Conservation (phyloP, 1,140 invertebrate species). For the Laupala kohalensis region DNA sequence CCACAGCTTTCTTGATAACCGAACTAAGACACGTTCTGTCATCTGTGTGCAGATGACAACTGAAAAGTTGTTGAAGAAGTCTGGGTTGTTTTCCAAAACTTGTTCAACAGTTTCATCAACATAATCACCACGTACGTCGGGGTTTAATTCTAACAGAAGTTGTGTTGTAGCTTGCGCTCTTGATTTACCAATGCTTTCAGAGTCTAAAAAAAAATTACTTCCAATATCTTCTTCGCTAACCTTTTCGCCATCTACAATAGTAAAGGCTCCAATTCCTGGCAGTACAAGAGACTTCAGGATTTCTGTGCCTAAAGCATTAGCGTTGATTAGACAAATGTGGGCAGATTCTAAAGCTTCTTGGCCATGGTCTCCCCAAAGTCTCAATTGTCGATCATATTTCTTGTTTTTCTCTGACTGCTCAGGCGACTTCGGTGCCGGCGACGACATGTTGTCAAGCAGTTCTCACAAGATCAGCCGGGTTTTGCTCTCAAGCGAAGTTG, state of each 20-base stretch:
- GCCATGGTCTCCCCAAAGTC: constrained; percentile 96
- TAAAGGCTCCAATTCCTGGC: constrained; percentile 91
- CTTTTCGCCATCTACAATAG: constrained; percentile 82
- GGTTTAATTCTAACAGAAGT: constrained; percentile 79
- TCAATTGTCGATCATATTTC: constrained; percentile 76
- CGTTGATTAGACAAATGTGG: constrained; percentile 89
- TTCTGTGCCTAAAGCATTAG: constrained; percentile 87
- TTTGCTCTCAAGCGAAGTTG: too few species aligned
- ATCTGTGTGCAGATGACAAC: constrained; percentile 78
- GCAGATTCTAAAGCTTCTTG: constrained; percentile 75
- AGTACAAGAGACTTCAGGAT: constrained; percentile 86
- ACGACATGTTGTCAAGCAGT: constrained; percentile 2
- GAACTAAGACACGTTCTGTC: constrained; percentile 64
- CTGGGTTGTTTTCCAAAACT: constrained; percentile 70
- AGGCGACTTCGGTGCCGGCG: constrained; percentile 60
- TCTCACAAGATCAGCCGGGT: too few species aligned
- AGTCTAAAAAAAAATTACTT: constrained; percentile 83
- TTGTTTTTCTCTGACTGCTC: constrained; percentile 64
- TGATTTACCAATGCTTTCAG: constrained; percentile 62
- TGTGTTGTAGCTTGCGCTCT: constrained; percentile 72
- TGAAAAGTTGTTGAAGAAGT: constrained; percentile 78
- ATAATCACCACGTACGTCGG: constrained; percentile 82
- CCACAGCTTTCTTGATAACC: constrained; percentile 72
- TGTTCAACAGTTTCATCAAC: constrained; percentile 79
- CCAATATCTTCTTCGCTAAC: constrained; percentile 83